Conservation (phyloP, 1,140 invertebrate species). For the Belonocnema kinseyi region DNA sequence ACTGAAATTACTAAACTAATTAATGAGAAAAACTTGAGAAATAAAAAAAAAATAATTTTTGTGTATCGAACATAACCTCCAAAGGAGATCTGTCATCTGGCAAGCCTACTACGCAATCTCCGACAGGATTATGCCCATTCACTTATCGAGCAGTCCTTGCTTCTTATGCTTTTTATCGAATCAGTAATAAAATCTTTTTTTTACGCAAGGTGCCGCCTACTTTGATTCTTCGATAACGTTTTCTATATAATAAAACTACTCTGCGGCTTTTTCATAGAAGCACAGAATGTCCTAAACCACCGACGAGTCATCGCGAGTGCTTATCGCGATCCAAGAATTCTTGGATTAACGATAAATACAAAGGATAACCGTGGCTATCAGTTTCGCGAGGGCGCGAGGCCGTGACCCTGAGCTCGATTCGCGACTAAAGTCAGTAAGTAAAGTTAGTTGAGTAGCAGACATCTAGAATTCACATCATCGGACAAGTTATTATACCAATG, state of each 20-base stretch:
- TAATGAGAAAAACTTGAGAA: too few species aligned
- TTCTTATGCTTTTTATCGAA: constrained; percentile 2
- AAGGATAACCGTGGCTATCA: constrained; percentile 14
- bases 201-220: constrained; percentile 22
- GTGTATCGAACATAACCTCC: not conserved
- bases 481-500: too few species aligned
- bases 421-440: constrained; percentile 10
- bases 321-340: not conserved
- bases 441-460: too few species aligned
- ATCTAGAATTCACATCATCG: constrained; percentile 4
- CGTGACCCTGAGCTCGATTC: constrained; percentile 63
- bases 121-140: constrained; percentile 3
- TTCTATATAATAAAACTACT: not conserved
- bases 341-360: constrained; percentile 4
- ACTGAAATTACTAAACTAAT: too few species aligned
- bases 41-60: too few species aligned
- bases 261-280: not conserved
- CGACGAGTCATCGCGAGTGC: not conserved
- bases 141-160: not conserved
- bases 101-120: constrained; percentile 7
- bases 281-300: not conserved
- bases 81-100: not conserved
- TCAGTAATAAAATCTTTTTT: constrained; percentile 21
- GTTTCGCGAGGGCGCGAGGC: constrained; percentile 54
- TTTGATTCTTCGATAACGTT: too few species aligned